phyloP scores from a whole-genome alignment of 2,113 vertebrate species.

The Peromyscus leucopus region DNA sequence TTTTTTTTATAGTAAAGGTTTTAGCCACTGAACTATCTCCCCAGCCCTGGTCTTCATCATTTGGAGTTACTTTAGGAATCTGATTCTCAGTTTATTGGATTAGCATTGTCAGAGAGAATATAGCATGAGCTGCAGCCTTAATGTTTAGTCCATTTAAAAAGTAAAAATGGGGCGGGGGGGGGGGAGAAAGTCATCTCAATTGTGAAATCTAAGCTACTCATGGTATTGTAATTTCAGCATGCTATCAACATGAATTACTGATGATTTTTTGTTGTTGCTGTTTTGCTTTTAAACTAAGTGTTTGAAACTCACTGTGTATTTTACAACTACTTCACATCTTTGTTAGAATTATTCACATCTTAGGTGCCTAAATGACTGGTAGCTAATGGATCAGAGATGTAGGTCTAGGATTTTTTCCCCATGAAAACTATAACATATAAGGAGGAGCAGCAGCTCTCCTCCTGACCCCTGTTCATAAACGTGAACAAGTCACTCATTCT shows the following conservation, averaged over 20 bases:
- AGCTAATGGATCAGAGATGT: not conserved
- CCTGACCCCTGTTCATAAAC: not conserved
- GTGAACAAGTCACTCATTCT: not conserved
- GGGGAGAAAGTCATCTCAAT: not conserved
- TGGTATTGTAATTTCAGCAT: not conserved
- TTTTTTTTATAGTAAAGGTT: not conserved
- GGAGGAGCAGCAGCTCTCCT: not conserved
- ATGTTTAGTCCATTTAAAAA: slow-evolving; percentile 28
- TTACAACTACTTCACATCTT: not conserved
- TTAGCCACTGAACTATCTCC: not conserved
- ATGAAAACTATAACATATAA: not conserved
- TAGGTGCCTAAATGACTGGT: not conserved
- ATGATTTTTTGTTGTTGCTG: not conserved
- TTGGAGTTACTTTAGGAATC: not conserved
- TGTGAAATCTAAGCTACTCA: not conserved
- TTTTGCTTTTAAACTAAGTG: not conserved
- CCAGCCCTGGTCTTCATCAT: not conserved
- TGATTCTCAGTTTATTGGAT: not conserved
- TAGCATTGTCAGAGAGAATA: not conserved
- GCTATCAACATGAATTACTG: not conserved
- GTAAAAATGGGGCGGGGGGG: not conserved
- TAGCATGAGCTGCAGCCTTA: not conserved
- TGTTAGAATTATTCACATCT: not conserved
- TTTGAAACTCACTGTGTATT: slow-evolving; percentile 15
- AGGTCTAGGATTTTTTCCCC: not conserved